Conservation (phyloP, 2,888 invertebrate species). For the Rhimphoctona megacephalus region DNA sequence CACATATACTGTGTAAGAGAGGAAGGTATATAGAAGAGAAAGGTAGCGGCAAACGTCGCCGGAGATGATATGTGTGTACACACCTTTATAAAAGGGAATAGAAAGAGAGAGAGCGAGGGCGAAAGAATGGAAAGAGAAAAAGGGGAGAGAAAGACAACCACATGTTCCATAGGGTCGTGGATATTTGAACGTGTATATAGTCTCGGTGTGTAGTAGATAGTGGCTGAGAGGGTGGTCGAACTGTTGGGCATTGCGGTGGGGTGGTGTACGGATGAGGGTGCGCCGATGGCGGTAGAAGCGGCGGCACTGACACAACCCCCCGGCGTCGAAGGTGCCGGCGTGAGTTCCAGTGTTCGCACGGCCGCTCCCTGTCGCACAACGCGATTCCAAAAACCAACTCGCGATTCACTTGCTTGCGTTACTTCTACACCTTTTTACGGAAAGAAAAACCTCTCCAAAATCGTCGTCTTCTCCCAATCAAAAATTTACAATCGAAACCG, state of each 20-base stretch:
- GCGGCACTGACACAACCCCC: constrained; percentile 74
- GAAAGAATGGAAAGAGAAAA: neutral
- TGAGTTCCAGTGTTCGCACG: constrained; percentile 83
- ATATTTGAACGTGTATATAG: constrained; percentile 47
- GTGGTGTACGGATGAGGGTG: constrained; percentile 67
- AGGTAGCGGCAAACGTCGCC: constrained; percentile 47
- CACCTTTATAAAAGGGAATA: constrained; percentile 28
- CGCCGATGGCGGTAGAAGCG: constrained; percentile 63
- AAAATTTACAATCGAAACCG: neutral
- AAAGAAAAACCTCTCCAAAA: neutral
- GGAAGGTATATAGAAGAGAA: constrained; percentile 23
- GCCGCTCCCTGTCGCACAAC: constrained; percentile 84
- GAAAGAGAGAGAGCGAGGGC: neutral
- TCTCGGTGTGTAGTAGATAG: constrained; percentile 64
- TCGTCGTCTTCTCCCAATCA: neutral
- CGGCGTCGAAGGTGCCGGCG: constrained; percentile 73
- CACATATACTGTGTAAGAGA: constrained; percentile 22
- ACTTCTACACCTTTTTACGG: constrained; percentile 14
- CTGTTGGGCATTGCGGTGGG: constrained; percentile 64
- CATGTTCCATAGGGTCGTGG: constrained; percentile 30
- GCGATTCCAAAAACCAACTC: constrained; percentile 46
- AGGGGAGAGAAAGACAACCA: constrained; percentile 14
- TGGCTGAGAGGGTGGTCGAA: constrained; percentile 67
- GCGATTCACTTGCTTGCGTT: constrained; percentile 7
- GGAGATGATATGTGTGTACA: constrained; percentile 50